These are phyloP conservation scores for Cephus pulcher DNA, from an alignment of 2,888 invertebrate species.

Conservation along the genomic window DNA sequence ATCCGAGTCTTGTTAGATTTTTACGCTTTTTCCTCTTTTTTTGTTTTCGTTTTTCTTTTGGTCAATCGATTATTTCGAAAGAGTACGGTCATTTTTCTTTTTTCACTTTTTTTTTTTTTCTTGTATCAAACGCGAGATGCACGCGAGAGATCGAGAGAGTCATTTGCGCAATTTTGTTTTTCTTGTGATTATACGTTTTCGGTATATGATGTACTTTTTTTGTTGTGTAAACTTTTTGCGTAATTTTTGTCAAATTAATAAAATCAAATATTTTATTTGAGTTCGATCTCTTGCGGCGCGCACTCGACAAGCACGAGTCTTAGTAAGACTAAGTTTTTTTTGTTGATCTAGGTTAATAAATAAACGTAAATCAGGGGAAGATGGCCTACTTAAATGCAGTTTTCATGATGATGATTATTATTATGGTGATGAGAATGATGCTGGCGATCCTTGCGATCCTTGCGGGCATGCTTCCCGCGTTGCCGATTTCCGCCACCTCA, in stretches of 20 bases:
- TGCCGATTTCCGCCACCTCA: neutral
- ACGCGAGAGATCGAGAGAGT: neutral
- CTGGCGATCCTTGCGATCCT: neutral
- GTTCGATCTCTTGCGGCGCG: neutral
- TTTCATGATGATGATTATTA: conserved; percentile 1
- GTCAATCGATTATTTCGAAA: neutral
- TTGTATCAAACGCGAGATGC: neutral
- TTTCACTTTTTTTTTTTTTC: neutral
- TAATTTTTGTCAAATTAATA: neutral
- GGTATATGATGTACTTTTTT: neutral
- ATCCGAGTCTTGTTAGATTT: neutral
- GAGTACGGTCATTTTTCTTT: neutral
- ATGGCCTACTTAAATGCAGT: conserved; percentile 18
- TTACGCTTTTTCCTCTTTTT: neutral
- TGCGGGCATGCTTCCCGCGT: neutral
- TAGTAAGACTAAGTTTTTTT: neutral
- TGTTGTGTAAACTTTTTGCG: neutral
- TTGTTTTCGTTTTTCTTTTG: neutral
- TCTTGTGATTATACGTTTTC: neutral
- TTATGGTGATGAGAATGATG: neutral
- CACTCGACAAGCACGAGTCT: neutral
- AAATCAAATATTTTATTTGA: neutral
- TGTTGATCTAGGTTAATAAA: neutral
- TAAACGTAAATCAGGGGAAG: conserved; percentile 15
- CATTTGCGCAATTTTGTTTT: neutral